Percentiles rank a stretch among this genome's conserved stretches.
phyloP scores from a whole-genome alignment of 2,113 vertebrate species.

The Vidua macroura region DNA sequence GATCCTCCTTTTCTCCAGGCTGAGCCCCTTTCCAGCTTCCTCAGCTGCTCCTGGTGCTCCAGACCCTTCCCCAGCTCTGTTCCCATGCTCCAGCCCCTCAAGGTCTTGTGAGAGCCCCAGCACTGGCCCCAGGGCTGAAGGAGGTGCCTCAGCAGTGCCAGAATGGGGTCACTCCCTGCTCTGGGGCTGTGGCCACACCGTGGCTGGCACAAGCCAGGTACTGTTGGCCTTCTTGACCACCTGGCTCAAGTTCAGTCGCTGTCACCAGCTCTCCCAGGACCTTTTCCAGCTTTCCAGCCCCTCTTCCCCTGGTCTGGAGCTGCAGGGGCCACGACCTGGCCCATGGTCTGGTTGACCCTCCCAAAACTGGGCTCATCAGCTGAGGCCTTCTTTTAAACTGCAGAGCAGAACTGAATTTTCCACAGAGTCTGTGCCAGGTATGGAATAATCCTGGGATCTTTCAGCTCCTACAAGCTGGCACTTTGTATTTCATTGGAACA shows the following conservation, averaged over 20 bases:
- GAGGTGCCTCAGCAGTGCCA: not conserved
- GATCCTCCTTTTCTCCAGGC: not conserved
- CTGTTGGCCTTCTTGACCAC: not conserved
- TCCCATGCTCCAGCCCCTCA: not conserved
- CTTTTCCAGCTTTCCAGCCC: not conserved
- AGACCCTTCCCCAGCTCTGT: accelerated
- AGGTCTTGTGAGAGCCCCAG: not conserved
- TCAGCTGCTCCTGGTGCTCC: not conserved
- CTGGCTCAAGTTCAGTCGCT: accelerated
- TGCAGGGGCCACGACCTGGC: not conserved
- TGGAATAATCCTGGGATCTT: not conserved
- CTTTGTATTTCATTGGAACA: not conserved
- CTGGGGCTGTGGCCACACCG: not conserved
- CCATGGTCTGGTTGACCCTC: not conserved
- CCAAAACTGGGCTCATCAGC: not conserved
- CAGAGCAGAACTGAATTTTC: not conserved
- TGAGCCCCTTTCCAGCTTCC: not conserved
- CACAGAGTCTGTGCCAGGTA: not conserved
- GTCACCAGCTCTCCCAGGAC: not conserved
- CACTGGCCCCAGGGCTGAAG: not conserved
- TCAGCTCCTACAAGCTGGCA: not conserved
- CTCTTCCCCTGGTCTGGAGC: not conserved
- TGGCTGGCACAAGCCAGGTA: not conserved
- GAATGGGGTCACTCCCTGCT: not conserved
- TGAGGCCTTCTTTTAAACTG: not conserved